Evolutionary conservation across 2,113 vertebrate genomes (phyloP).

Genomic region (Cynopterus brachyotis): DNA sequence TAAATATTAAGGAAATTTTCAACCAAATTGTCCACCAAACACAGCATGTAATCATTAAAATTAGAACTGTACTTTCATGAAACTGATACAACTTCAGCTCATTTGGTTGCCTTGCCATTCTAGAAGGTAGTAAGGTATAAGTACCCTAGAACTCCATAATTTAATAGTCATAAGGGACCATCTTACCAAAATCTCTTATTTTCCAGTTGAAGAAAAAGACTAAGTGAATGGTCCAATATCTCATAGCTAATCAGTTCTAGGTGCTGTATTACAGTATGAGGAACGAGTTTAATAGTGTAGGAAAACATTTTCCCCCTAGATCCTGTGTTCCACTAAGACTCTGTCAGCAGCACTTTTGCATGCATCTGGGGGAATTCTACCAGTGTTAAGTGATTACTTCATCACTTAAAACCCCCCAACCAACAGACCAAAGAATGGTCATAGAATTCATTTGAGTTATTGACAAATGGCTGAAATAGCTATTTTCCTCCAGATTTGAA

Average conservation of each 20-base stretch:
- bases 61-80: slow-evolving; percentile 7
- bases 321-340: neutral
- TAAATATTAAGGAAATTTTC: neutral
- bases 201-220: neutral
- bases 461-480: neutral
- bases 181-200: neutral
- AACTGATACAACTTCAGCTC: neutral
- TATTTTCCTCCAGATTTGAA: neutral
- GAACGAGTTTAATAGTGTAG: neutral
- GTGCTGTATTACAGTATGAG: neutral
- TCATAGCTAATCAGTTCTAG: neutral
- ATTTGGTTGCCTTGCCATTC: neutral
- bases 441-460: neutral
- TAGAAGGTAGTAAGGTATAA: neutral
- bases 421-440: neutral
- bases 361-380: neutral
- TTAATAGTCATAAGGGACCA: neutral
- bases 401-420: neutral
- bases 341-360: neutral
- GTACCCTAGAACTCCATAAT: neutral
- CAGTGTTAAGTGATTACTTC: neutral
- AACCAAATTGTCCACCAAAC: neutral
- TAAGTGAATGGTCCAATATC: neutral
- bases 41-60: neutral
- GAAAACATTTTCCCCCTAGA: neutral